A percentile compares a stretch with the other conserved stretches of the same genome.
Conservation (phyloP, 2,888 invertebrate genomes). For the Drosophila setosimentum region DNA sequence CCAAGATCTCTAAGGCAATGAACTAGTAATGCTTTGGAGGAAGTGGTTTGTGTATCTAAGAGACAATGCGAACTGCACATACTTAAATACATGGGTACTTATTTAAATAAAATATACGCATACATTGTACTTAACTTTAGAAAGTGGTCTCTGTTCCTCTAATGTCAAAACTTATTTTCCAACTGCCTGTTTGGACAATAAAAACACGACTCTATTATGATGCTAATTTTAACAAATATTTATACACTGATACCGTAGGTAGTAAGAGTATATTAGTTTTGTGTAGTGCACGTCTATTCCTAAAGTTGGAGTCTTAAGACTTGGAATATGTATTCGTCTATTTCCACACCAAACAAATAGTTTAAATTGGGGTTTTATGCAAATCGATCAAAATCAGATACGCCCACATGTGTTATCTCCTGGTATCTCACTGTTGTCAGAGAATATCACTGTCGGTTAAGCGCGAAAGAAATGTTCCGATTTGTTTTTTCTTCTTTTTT, state of each 20-base stretch:
- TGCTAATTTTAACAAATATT: slow-evolving; percentile 7
- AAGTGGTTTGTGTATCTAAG: slow-evolving; percentile 17
- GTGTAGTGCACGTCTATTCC: not conserved
- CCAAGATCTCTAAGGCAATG: slow-evolving; percentile 50
- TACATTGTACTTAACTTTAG: not conserved
- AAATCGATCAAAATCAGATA: not conserved
- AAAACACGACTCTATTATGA: slow-evolving; percentile 5
- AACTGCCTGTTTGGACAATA: slow-evolving; percentile 29
- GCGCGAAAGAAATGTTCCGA: not conserved
- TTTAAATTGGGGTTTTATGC: not conserved
- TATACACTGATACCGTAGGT: not conserved
- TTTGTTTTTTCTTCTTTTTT: not conserved
- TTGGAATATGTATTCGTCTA: not conserved
- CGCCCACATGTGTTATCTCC: not conserved
- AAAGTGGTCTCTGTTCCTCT: not conserved
- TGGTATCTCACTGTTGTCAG: not conserved
- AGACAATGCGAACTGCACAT: not conserved
- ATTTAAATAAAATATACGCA: not conserved
- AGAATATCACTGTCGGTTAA: not conserved
- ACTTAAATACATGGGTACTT: not conserved
- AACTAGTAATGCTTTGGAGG: slow-evolving; percentile 40
- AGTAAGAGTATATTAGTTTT: not conserved
- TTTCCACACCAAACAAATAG: not conserved
- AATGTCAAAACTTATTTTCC: slow-evolving; percentile 28
- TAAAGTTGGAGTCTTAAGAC: not conserved